Percentiles rank a stretch among this genome's conserved stretches.
These are phyloP conservation scores for Perca flavescens DNA, from an alignment of 2,113 vertebrate species.

Conservation along the genomic window DNA sequence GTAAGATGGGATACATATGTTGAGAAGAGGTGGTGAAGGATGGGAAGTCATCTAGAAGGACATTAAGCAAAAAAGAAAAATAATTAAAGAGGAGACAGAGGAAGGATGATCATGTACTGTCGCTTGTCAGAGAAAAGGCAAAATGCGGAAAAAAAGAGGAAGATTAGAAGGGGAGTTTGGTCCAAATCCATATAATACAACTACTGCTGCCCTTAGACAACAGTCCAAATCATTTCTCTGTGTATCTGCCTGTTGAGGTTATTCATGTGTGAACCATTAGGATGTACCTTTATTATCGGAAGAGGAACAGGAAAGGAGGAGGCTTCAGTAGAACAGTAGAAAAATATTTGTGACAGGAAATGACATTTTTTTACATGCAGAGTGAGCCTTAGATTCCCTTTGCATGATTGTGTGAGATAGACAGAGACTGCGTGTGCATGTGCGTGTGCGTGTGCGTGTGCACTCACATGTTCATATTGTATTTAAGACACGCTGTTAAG, in stretches of 20 bases:
- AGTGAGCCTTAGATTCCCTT: constrained; percentile 3
- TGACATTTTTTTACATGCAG: constrained; percentile 6
- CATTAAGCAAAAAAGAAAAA: constrained; percentile 4
- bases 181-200: background rate
- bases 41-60: background rate
- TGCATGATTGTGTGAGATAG: background rate
- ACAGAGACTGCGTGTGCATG: background rate
- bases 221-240: background rate
- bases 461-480: constrained; percentile 14
- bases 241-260: background rate
- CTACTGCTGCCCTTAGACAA: background rate
- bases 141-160: background rate
- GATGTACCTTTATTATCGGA: constrained; percentile 21
- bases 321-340: constrained; percentile 6
- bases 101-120: background rate
- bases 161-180: background rate
- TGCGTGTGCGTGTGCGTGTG: background rate
- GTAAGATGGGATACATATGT: constrained; percentile 2
- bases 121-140: background rate
- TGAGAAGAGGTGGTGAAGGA: background rate
- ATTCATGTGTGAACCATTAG: background rate
- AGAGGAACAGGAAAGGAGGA: constrained; percentile 69
- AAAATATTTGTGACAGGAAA: constrained; percentile 50
- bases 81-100: too few relatives aligned
- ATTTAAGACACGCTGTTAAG: constrained; percentile 27